Percentiles rank a stretch among this genome's conserved stretches.
Evolutionary conservation across 2,797 vertebrate species (phyloP).

Genomic region (Pipistrellus pygmaeus): DNA sequence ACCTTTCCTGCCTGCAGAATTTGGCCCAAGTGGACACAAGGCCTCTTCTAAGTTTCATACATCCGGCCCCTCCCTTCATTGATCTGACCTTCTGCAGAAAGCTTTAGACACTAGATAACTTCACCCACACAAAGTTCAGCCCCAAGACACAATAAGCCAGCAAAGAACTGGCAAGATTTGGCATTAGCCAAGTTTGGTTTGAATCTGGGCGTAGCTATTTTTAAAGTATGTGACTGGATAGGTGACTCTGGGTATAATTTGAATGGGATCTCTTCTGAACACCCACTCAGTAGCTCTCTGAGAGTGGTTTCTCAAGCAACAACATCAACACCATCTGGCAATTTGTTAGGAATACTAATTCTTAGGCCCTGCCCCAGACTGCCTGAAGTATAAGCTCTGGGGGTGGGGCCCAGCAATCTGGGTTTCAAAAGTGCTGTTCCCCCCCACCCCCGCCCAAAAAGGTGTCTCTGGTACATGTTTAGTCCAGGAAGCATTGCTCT

Average conservation of each 20-base stretch:
- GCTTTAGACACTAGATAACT: background rate
- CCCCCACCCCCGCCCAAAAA: too few relatives aligned
- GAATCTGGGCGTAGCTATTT: background rate
- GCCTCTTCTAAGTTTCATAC: background rate
- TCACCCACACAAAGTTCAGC: background rate
- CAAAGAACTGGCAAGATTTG: background rate
- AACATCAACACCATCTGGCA: background rate
- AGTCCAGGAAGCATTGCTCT: background rate
- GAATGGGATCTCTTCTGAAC: background rate
- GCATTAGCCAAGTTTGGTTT: background rate
- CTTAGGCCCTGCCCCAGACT: background rate
- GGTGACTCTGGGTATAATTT: background rate
- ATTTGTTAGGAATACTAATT: background rate
- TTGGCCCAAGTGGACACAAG: background rate
- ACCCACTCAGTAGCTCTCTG: background rate
- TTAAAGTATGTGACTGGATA: background rate
- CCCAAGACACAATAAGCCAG: background rate
- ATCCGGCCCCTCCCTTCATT: background rate
- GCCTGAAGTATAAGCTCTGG: background rate
- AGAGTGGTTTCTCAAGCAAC: background rate
- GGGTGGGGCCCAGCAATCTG: background rate
- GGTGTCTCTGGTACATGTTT: background rate
- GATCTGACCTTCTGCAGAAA: constrained; percentile 2
- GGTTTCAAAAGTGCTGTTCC: background rate
- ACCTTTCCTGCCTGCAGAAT: background rate